Conservation (phyloP, 2,797 vertebrate species). For the Hylomyscus alleni region DNA sequence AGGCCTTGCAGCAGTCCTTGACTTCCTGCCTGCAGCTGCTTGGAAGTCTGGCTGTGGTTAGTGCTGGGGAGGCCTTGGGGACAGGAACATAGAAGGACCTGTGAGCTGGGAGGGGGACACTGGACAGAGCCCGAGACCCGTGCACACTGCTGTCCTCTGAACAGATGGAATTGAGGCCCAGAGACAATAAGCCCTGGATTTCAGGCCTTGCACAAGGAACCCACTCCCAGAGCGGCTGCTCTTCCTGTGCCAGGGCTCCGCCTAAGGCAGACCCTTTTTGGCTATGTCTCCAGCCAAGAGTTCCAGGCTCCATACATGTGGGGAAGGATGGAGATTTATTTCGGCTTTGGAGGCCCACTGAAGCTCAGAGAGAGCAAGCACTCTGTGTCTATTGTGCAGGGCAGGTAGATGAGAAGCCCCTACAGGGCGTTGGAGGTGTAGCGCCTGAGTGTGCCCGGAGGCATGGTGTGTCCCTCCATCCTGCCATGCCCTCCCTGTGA, state of each 20-base stretch:
- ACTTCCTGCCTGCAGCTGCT: not conserved
- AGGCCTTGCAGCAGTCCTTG: not conserved
- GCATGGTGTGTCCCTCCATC: not conserved
- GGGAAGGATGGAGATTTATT: too few relatives aligned
- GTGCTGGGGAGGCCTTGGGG: not conserved
- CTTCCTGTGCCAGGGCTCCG: not conserved
- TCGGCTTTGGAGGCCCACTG: not conserved
- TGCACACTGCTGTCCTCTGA: not conserved
- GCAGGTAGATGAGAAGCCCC: not conserved
- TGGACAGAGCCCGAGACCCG: not conserved
- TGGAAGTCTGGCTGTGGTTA: not conserved
- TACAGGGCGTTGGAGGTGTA: too few relatives aligned
- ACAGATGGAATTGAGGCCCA: conserved; percentile 71
- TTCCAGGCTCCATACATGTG: not conserved
- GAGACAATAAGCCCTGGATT: not conserved
- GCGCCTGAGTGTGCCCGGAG: not conserved
- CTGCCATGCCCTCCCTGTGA: not conserved
- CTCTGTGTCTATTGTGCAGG: not conserved
- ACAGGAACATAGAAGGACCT: not conserved
- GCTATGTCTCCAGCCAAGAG: not conserved
- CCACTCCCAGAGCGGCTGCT: not conserved
- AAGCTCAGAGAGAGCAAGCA: not conserved
- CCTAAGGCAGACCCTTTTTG: not conserved
- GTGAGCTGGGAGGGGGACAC: not conserved
- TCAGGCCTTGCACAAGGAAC: not conserved